These are phyloP conservation scores for Campylomormyrus numenius DNA, from an alignment of 2,113 vertebrate genomes.

Conservation along the genomic window DNA sequence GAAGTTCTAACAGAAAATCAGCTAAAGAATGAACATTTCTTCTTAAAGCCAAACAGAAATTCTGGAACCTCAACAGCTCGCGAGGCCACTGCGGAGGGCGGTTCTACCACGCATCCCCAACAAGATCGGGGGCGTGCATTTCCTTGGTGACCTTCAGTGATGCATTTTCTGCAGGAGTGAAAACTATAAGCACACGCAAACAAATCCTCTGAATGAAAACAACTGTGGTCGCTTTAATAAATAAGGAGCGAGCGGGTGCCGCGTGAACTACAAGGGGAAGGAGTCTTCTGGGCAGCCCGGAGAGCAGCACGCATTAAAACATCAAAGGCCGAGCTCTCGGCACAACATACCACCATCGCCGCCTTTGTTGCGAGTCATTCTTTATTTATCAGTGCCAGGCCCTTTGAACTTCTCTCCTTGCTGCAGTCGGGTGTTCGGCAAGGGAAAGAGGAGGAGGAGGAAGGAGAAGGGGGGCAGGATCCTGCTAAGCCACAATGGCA, in stretches of 20 bases:
- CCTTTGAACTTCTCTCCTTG: constrained; percentile 3
- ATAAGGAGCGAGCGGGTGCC: neutral
- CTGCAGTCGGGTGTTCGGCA: neutral
- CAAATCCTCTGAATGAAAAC: neutral
- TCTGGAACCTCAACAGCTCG: neutral
- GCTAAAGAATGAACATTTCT: neutral
- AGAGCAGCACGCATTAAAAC: neutral
- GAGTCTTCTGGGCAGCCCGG: too few species aligned
- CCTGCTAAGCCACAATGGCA: constrained; percentile 53
- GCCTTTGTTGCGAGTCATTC: neutral
- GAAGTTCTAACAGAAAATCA: neutral
- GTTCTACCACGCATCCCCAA: neutral
- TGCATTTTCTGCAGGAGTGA: neutral
- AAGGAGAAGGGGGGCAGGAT: neutral
- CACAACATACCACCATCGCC: neutral
- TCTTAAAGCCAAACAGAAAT: neutral
- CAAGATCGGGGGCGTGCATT: neutral
- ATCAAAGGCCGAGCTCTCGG: neutral
- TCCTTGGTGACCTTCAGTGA: neutral
- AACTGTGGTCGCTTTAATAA: neutral
- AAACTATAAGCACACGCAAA: neutral
- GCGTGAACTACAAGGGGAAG: neutral
- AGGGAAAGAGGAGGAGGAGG: neutral
- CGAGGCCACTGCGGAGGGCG: neutral
- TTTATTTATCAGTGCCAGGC: neutral